These are phyloP conservation scores for Papilio polytes DNA, from an alignment of 1,140 invertebrate species.

Conservation along the genomic window DNA sequence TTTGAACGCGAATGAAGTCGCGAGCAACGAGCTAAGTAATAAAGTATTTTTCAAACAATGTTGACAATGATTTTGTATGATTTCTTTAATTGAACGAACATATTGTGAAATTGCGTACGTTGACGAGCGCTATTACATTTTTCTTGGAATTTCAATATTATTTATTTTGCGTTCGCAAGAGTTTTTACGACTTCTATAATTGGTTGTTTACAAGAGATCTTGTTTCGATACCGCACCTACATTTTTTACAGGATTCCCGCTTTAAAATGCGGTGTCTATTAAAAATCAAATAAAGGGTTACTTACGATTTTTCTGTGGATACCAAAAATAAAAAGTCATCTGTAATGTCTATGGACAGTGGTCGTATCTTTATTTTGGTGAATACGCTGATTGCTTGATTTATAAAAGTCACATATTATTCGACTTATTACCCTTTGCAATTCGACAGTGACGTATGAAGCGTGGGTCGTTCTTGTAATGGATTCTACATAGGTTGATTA, in stretches of 20 bases:
- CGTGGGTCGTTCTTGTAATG: background rate
- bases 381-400: too few species aligned
- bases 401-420: too few species aligned
- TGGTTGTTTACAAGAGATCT: background rate
- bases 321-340: too few species aligned
- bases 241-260: background rate
- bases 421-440: background rate
- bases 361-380: too few species aligned
- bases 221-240: background rate
- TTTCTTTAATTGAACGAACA: conserved; percentile 25
- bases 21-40: background rate
- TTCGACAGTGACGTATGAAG: background rate
- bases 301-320: too few species aligned
- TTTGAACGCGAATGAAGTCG: too few species aligned
- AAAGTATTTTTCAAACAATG: background rate
- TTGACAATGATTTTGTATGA: conserved; percentile 16
- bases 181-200: conserved; percentile 14
- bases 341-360: too few species aligned
- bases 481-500: background rate
- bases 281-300: background rate
- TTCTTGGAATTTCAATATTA: background rate
- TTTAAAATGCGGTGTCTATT: background rate
- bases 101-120: background rate
- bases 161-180: background rate
- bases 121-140: background rate